phyloP scores from a whole-genome alignment of 2,888 invertebrate genomes.

The Gnatocerus cornutus region DNA sequence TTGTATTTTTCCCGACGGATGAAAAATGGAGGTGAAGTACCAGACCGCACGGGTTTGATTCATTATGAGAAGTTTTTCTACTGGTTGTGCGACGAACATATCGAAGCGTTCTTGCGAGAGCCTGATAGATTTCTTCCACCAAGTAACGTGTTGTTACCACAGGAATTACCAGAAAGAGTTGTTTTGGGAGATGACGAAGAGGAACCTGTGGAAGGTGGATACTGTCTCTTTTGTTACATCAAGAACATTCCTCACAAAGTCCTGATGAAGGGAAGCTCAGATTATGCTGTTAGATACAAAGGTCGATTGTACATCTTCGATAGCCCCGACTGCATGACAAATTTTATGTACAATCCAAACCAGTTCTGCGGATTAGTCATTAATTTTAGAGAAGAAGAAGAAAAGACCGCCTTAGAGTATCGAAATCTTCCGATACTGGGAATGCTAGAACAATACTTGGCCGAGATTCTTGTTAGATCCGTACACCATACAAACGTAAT shows the following conservation, averaged over 20 bases:
- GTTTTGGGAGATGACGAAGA: slow-evolving; percentile 54
- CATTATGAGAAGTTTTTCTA: slow-evolving; percentile 75
- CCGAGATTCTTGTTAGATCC: slow-evolving; percentile 73
- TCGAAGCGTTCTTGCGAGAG: slow-evolving; percentile 70
- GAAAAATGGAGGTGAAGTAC: slow-evolving; percentile 70
- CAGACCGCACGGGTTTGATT: slow-evolving; percentile 74
- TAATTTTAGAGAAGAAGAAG: slow-evolving; percentile 63
- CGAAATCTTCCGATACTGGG: slow-evolving; percentile 75
- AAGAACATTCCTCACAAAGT: slow-evolving; percentile 72
- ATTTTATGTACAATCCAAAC: slow-evolving; percentile 73
- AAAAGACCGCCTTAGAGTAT: slow-evolving; percentile 70
- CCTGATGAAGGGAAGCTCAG: slow-evolving; percentile 70
- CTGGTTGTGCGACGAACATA: slow-evolving; percentile 77
- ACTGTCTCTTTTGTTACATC: slow-evolving; percentile 77
- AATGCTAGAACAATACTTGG: slow-evolving; percentile 77
- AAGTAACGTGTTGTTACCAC: slow-evolving; percentile 69
- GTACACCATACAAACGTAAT: slow-evolving; percentile 72
- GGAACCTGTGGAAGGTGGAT: slow-evolving; percentile 73
- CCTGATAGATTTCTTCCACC: slow-evolving; percentile 71
- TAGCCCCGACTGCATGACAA: slow-evolving; percentile 71
- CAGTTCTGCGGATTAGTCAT: slow-evolving; percentile 72
- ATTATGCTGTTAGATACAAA: slow-evolving; percentile 72
- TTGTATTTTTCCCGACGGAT: slow-evolving; percentile 66
- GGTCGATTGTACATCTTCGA: slow-evolving; percentile 76
- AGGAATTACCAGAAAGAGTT: slow-evolving; percentile 70